Conservation (phyloP, 2,888 invertebrate genomes). For the Acronicta aceris region DNA sequence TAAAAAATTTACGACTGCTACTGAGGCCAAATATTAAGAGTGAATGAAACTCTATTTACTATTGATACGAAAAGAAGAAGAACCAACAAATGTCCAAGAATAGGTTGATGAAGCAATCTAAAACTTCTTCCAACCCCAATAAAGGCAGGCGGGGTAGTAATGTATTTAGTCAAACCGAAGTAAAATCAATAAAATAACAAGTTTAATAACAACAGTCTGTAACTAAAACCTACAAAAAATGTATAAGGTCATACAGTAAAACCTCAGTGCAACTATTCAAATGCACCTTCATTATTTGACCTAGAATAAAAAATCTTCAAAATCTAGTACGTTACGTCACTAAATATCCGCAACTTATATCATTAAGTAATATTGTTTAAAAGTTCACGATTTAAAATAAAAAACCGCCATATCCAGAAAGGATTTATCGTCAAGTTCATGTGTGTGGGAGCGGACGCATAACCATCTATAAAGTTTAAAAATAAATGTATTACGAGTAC, state of each 20-base stretch:
- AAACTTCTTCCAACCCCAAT: too few relatives aligned
- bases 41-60: too few relatives aligned
- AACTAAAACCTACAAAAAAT: slow-evolving; percentile 13
- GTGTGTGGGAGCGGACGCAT: slow-evolving; percentile 14
- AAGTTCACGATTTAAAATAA: slow-evolving; percentile 12
- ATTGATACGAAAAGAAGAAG: too few relatives aligned
- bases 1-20: slow-evolving; percentile 13
- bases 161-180: slow-evolving; percentile 6
- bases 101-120: background rate
- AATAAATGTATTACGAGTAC: slow-evolving; percentile 36
- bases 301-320: slow-evolving; percentile 33
- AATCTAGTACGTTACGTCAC: slow-evolving; percentile 28
- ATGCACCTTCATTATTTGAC: slow-evolving; percentile 20
- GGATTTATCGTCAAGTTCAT: background rate
- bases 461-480: slow-evolving; percentile 15
- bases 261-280: slow-evolving; percentile 7
- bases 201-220: slow-evolving; percentile 4
- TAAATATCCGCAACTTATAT: slow-evolving; percentile 16
- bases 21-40: too few relatives aligned
- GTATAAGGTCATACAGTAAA: slow-evolving; percentile 25
- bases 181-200: slow-evolving; percentile 20
- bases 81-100: too few relatives aligned
- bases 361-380: slow-evolving; percentile 3
- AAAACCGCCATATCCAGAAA: background rate
- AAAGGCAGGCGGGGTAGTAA: too few relatives aligned